These are phyloP conservation scores for Catharus minimus DNA, from an alignment of 2,113 vertebrate genomes.

Conservation along the genomic window DNA sequence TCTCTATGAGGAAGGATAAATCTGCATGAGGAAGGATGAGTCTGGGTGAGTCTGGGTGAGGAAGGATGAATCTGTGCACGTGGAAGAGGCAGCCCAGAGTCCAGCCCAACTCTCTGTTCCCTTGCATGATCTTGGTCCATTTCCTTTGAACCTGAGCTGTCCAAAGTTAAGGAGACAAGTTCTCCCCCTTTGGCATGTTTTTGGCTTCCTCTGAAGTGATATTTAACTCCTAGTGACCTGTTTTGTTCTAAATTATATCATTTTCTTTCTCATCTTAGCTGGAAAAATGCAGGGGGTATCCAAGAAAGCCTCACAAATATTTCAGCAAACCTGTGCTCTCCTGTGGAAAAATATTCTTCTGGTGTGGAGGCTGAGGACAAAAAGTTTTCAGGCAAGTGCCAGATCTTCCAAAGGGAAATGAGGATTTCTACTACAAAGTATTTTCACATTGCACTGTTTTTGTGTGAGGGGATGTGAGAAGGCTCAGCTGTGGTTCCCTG, in stretches of 20 bases:
- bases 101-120: neutral
- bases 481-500: neutral
- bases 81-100: neutral
- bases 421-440: neutral
- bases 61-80: accelerated
- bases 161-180: neutral
- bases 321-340: slow-evolving; percentile 80
- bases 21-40: neutral
- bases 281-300: slow-evolving; percentile 32
- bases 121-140: neutral
- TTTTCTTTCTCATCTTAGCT: neutral
- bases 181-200: neutral
- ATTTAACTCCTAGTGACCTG: neutral
- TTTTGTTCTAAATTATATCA: neutral
- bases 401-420: neutral
- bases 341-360: slow-evolving; percentile 88
- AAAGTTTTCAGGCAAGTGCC: slow-evolving; percentile 80
- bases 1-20: accelerated
- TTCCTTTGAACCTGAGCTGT: neutral
- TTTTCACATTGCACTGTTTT: accelerated
- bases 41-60: too few species aligned
- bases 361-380: slow-evolving; percentile 85
- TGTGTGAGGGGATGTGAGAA: neutral
- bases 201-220: neutral
- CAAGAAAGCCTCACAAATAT: slow-evolving; percentile 74